These are phyloP conservation scores for Sander vitreus DNA, from an alignment of 2,113 vertebrate species.

Conservation along the genomic window DNA sequence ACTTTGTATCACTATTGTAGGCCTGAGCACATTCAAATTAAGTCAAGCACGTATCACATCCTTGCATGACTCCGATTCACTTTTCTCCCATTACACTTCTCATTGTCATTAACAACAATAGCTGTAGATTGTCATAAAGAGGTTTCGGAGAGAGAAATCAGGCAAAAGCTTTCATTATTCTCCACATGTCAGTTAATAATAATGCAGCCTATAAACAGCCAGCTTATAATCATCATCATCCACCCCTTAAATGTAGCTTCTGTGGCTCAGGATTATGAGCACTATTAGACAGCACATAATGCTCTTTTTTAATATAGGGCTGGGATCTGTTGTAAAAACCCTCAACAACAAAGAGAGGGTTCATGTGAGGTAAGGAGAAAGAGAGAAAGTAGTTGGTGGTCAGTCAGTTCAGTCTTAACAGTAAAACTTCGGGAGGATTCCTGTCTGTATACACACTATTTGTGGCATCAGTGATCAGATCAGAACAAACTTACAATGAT, in stretches of 20 bases:
- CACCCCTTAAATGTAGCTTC: constrained; percentile 34
- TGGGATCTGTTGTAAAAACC: constrained; percentile 15
- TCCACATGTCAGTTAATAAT: constrained; percentile 49
- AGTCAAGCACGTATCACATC: constrained; percentile 29
- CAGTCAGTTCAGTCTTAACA: background rate
- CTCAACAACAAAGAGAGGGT: constrained; percentile 7
- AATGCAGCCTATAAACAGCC: constrained; percentile 49
- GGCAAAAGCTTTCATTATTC: constrained; percentile 42
- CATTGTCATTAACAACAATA: constrained; percentile 58
- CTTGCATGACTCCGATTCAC: constrained; percentile 38
- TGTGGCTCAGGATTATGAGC: constrained; percentile 29
- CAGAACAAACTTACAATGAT: background rate
- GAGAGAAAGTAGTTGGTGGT: constrained; percentile 5
- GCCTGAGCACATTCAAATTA: constrained; percentile 49
- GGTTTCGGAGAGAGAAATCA: constrained; percentile 52
- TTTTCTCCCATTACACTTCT: constrained; percentile 34
- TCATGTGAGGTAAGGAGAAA: background rate
- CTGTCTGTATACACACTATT: background rate
- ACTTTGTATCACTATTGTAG: constrained; percentile 6
- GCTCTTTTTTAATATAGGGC: background rate
- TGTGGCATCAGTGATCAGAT: background rate
- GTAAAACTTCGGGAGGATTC: background rate
- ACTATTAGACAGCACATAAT: constrained; percentile 4
- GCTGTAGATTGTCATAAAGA: constrained; percentile 49
- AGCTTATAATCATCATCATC: constrained; percentile 54